phyloP scores from a whole-genome alignment of 1,140 invertebrate species.

The Euborellia annulipes region DNA sequence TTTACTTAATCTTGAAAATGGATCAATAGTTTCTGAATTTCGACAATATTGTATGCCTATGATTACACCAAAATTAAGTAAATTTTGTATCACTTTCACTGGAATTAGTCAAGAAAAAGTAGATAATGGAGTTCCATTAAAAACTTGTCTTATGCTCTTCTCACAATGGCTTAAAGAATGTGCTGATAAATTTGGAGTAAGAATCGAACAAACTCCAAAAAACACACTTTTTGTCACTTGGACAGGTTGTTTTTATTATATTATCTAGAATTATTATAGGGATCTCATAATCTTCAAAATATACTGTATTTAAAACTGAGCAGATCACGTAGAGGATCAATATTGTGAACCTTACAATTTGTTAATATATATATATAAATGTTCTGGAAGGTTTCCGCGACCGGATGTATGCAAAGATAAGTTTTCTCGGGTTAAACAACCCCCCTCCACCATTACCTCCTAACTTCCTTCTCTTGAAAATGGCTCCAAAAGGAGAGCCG shows the following conservation, averaged over 20 bases:
- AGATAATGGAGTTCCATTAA: slow-evolving; percentile 27
- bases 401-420: too few relatives aligned
- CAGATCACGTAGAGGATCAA: too few relatives aligned
- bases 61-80: slow-evolving; percentile 38
- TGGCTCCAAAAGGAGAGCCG: too few relatives aligned
- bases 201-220: slow-evolving; percentile 20
- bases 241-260: slow-evolving; percentile 13
- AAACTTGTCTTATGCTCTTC: slow-evolving; percentile 28
- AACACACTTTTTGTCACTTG: slow-evolving; percentile 29
- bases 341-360: too few relatives aligned
- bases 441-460: too few relatives aligned
- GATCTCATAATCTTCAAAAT: not conserved
- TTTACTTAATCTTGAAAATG: slow-evolving; percentile 38
- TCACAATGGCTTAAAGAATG: slow-evolving; percentile 28
- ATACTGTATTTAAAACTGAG: not conserved
- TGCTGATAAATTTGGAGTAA: slow-evolving; percentile 21
- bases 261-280: not conserved
- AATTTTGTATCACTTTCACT: slow-evolving; percentile 50
- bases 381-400: too few relatives aligned
- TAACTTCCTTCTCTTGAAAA: too few relatives aligned
- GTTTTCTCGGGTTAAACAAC: too few relatives aligned
- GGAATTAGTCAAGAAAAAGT: slow-evolving; percentile 34
- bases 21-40: slow-evolving; percentile 43
- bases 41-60: slow-evolving; percentile 45
- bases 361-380: too few relatives aligned